Base-by-base conservation (phyloP, 2,113 vertebrate species). In the Galbula dea region DNA sequence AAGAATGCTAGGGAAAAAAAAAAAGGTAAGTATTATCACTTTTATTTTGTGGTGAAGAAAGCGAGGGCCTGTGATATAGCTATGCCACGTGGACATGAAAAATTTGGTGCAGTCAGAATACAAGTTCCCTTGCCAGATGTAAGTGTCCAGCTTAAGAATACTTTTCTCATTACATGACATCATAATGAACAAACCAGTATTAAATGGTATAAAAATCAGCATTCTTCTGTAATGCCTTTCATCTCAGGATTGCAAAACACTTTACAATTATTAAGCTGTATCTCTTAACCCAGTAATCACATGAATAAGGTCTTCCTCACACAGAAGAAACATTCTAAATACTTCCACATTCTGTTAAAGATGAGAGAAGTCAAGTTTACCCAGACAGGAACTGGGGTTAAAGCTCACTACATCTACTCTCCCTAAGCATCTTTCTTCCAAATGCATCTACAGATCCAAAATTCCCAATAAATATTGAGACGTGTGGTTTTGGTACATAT, bases 171-270 rank as follows among this genome's bases (percentile, higher is more conserved):
- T 86, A 72, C 0, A 0, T 92, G 76, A 82, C 66, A 82, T 84
- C 65, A 77, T 21, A 24, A 52, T 73, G 57, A 81, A 78, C 61
- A 92, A 79, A 89, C 41, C 46, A 8, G 79, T 87, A 89, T n/a
- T 78, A 92, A 75, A 79, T 74, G 23, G 29, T 71, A 79, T 61
- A 93, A 88, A n/a, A 93, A 84, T 66, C 58, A 93, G 65, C 37
- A 79, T 61, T 52, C 66, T 89, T 93, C 62, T 61, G 54, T 68
- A 83, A 83, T 57, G 57, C 37, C 83, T 96, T 93, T 94, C 77
- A 92, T 92, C 81, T 95, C 69, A 67, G 74, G 41, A 89, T 95
- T 92, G 89, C 94, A 95, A 92, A 94, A 84, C 59, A 43, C 62
- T 94, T 91, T 69, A 26, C 62, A 85, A 16, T 89, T 74, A 87